Evolutionary conservation across 2,888 invertebrate genomes (phyloP).

Genomic region (Eupithecia abbreviata): DNA sequence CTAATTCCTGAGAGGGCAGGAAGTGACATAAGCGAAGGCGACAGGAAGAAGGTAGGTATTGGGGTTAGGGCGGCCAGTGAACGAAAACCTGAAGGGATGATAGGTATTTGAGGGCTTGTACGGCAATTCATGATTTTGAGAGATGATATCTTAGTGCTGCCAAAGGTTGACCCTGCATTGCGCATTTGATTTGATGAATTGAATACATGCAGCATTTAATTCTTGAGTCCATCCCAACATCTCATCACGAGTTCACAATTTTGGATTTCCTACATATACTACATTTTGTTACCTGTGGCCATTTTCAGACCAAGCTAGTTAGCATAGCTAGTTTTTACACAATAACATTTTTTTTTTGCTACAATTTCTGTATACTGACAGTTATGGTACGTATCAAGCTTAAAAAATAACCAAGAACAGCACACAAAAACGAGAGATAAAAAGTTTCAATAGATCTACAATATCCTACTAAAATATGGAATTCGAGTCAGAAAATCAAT

Average conservation of each 20-base stretch:
- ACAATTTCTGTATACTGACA: background rate
- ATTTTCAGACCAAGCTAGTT: background rate
- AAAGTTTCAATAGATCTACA: background rate
- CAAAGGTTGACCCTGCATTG: too few species aligned
- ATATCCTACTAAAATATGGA: background rate
- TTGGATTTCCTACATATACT: background rate
- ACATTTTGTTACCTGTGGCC: too few species aligned
- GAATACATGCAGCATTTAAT: too few species aligned
- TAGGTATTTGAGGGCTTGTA: background rate
- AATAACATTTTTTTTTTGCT: too few species aligned
- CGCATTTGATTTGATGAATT: too few species aligned
- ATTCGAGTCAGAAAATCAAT: constrained; percentile 8
- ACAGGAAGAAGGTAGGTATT: constrained; percentile 22
- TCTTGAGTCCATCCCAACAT: background rate
- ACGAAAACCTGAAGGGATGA: constrained; percentile 1
- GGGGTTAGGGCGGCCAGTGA: background rate
- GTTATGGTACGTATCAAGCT: background rate
- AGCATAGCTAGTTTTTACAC: too few species aligned
- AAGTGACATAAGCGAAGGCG: constrained; percentile 32
- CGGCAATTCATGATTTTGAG: background rate
- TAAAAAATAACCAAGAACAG: background rate
- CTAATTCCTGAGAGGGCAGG: constrained; percentile 36
- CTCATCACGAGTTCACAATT: background rate
- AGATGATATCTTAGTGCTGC: background rate
- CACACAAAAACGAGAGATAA: background rate